A percentile compares a stretch with the other conserved stretches of the same genome.
Conservation (phyloP, 2,888 invertebrate genomes). For the Papilio demoleus region DNA sequence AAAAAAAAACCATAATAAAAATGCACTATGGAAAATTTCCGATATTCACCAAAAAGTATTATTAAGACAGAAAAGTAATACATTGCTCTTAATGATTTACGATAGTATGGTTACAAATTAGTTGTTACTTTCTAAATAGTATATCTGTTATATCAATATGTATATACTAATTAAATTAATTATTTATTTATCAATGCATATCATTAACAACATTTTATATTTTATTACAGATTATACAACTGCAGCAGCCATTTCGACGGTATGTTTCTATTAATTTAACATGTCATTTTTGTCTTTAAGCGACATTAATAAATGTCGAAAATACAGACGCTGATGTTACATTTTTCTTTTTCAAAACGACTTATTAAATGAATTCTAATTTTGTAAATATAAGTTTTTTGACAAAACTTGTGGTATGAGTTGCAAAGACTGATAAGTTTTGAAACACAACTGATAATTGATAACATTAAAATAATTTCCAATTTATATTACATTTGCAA, state of each 20-base stretch:
- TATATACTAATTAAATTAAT: background rate
- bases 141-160: background rate
- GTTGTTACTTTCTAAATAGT: constrained; percentile 9
- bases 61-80: background rate
- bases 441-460: no score
- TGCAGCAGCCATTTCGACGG: constrained; percentile 7
- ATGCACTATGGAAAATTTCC: background rate
- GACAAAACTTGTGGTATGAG: no score
- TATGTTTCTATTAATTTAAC: background rate
- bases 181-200: constrained; percentile 2
- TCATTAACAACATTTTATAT: constrained; percentile 3
- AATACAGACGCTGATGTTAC: background rate
- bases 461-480: no score
- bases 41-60: background rate
- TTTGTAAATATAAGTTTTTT: background rate
- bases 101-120: constrained; percentile 1
- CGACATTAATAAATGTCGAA: background rate
- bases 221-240: constrained; percentile 15
- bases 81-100: background rate
- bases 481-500: no score
- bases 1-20: no score
- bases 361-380: background rate
- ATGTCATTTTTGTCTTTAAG: background rate
- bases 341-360: background rate
- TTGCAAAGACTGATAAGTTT: no score